A percentile compares a stretch with the other conserved stretches of the same genome.
Evolutionary conservation across 2,888 invertebrate species (phyloP).

Genomic region (Allacma fusca): DNA sequence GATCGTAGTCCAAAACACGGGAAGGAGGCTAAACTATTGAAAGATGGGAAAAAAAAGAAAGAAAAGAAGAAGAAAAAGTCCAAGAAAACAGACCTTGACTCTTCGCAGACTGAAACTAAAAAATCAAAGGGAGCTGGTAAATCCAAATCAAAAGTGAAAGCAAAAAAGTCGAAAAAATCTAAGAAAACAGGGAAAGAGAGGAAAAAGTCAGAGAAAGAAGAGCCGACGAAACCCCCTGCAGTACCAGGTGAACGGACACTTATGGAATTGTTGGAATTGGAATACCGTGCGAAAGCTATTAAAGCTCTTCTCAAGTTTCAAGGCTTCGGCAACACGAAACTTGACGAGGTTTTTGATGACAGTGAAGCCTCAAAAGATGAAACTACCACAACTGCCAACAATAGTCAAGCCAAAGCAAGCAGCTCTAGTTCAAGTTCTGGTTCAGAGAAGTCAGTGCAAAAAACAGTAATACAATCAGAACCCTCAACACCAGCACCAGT

Average conservation of each 20-base stretch:
- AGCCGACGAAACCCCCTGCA: constrained; percentile 10
- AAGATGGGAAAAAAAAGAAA: constrained; percentile 26
- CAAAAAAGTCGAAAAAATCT: constrained; percentile 40
- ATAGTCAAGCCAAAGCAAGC: neutral
- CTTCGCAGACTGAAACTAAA: neutral
- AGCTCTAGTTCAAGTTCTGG: too few species aligned
- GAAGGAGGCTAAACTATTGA: neutral
- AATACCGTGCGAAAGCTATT: constrained; percentile 66
- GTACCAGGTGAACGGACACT: constrained; percentile 51
- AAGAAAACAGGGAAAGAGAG: constrained; percentile 34
- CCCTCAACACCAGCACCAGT: too few species aligned
- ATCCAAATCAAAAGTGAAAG: neutral
- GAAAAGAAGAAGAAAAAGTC: constrained; percentile 39
- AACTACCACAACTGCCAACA: neutral
- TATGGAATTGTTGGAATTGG: constrained; percentile 66
- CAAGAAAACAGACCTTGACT: neutral
- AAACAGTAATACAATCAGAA: too few species aligned
- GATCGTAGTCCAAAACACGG: neutral
- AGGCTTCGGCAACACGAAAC: constrained; percentile 49
- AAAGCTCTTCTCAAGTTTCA: constrained; percentile 65
- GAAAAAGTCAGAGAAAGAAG: constrained; percentile 21
- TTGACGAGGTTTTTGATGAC: constrained; percentile 45
- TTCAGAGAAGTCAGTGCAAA: too few species aligned
- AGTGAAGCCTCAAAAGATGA: neutral
- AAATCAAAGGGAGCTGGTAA: neutral